phyloP scores from a whole-genome alignment of 2,888 invertebrate genomes.

The Strigamia maritima region DNA sequence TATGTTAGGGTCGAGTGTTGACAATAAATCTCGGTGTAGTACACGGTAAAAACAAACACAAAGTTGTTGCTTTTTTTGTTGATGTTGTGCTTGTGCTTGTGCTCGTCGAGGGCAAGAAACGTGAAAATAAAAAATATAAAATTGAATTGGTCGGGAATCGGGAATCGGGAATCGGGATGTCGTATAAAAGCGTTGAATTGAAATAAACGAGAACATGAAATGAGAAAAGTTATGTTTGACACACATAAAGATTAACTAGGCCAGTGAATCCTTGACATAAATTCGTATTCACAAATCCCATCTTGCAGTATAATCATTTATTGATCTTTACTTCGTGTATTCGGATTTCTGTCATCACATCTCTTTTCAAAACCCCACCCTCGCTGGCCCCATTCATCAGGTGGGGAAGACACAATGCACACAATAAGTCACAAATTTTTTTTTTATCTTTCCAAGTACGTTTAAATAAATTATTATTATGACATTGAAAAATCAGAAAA shows the following conservation, averaged over 20 bases:
- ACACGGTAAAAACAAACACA: background rate
- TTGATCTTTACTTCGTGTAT: background rate
- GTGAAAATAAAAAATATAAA: background rate
- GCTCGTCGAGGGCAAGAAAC: background rate
- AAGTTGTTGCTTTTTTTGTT: background rate
- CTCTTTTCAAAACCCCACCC: constrained; percentile 24
- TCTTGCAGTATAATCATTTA: constrained; percentile 1
- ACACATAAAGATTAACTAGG: background rate
- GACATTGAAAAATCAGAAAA: background rate
- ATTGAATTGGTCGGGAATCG: background rate
- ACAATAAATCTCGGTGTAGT: constrained; percentile 1
- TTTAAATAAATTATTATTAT: background rate
- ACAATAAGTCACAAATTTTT: background rate
- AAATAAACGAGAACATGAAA: background rate
- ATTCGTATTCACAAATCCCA: background rate
- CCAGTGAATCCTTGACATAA: constrained; percentile 3
- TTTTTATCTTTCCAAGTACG: background rate
- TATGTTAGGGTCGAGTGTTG: background rate
- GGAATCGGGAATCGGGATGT: too few species aligned
- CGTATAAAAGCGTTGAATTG: background rate
- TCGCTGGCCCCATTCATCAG: constrained; percentile 27
- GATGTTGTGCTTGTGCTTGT: background rate
- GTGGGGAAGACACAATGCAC: constrained; percentile 13
- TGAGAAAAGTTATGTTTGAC: background rate
- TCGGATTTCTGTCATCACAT: constrained; percentile 27